Base-by-base conservation (phyloP, 2,888 invertebrate species). In the Synanthedon vespiformis region DNA sequence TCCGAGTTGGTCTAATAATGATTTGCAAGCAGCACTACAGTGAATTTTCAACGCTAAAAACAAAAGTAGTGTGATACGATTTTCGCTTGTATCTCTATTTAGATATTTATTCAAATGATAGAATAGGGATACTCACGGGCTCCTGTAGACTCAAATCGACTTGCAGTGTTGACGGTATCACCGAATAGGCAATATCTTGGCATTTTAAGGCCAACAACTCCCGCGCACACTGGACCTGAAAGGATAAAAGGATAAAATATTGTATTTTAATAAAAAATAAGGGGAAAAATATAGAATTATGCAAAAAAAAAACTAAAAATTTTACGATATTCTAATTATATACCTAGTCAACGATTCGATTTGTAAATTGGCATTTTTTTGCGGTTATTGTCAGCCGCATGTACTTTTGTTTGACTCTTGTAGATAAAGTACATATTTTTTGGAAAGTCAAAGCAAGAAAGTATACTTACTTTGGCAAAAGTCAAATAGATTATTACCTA, bases 161-260 rank as follows among this genome's bases (percentile, higher is more conserved):
- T 94, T 1, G 95, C 94, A 0, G 96, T 96, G 70, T 96, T 97
- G 1, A 97, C 97, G 0, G 97, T 97, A 70, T 97, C 97, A 0
- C 97, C 97, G 67, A 97, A 97, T 3, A 97, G 84, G 67, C 96
- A 97, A 69, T 96, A 97, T 49, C 97, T 89, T 0, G 97, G 97
- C 96, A 97, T 97, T 82, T 96, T 97, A 4, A 95, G 80, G 0
- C 96, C 96, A 0, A 97, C 96, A 0, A 97, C 96, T 1, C 96
- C 97, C 0, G 96, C 96, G 67, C 96, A 96, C 12, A 96, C 96
- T 0, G 96, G 95, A 6, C 96, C 94, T 93, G 65, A 22, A 72
- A n/a, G n/a, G n/a, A 50, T 10, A 1, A 27, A 27, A 6, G 27
- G 8, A 2, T 1, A 22, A 34, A 34, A 34, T 34, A 34, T 34